Percentiles rank a stretch among this genome's conserved stretches.
Evolutionary conservation across 2,888 invertebrate species (phyloP).

Genomic region (Melinopterus prodromus): DNA sequence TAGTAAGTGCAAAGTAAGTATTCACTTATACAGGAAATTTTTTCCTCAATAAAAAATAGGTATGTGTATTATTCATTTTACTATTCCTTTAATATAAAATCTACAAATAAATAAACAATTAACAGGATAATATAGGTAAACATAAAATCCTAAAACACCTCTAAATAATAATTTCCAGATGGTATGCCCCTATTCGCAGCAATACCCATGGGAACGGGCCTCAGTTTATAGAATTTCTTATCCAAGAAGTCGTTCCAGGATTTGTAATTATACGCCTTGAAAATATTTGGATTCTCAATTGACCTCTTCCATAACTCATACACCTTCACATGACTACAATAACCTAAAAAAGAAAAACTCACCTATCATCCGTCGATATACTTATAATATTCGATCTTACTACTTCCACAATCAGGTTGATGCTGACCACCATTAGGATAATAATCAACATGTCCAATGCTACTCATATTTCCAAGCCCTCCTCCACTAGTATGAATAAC

Average conservation of each 20-base stretch:
- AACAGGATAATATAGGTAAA: neutral
- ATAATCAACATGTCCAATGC: constrained; percentile 66
- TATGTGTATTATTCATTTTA: neutral
- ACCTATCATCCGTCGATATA: neutral
- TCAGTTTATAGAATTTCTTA: constrained; percentile 38
- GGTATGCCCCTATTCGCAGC: constrained; percentile 50
- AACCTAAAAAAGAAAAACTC: constrained; percentile 44
- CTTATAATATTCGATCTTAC: constrained; percentile 43
- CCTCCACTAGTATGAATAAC: constrained; percentile 66
- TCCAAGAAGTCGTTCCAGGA: constrained; percentile 49
- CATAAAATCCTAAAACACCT: neutral
- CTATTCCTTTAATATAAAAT: neutral
- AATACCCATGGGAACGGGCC: constrained; percentile 54
- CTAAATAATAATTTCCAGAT: constrained; percentile 51
- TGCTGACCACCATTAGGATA: constrained; percentile 68
- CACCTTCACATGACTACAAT: constrained; percentile 54
- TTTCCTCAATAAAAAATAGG: too few species aligned
- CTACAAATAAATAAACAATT: neutral
- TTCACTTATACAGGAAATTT: too few species aligned
- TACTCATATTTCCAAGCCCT: constrained; percentile 58
- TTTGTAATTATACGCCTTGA: constrained; percentile 52
- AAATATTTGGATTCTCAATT: constrained; percentile 51
- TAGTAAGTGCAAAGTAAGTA: too few species aligned
- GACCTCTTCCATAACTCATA: constrained; percentile 56
- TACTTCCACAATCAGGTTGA: constrained; percentile 65